These are phyloP conservation scores for Fregata magnificens DNA, from an alignment of 2,113 vertebrate genomes.

Conservation along the genomic window DNA sequence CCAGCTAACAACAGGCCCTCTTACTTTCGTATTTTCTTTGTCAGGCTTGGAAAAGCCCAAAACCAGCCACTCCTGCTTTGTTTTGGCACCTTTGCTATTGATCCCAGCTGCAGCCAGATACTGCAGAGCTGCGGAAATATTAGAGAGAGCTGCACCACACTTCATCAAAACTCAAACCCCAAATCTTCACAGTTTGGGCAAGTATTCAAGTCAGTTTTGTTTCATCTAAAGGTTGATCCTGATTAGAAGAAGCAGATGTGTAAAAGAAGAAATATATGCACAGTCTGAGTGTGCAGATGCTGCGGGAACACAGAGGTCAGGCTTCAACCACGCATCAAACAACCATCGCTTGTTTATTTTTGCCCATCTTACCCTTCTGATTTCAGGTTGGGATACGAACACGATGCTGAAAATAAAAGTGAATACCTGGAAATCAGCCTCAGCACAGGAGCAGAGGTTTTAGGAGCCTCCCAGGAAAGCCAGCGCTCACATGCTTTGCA, in stretches of 20 bases:
- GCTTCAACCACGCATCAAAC: background rate
- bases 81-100: slow-evolving; percentile 33
- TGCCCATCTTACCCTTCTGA: background rate
- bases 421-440: background rate
- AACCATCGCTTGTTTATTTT: background rate
- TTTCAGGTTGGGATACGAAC: background rate
- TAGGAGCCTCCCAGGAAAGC: background rate
- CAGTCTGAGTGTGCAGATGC: background rate
- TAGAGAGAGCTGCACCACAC: background rate
- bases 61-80: slow-evolving; percentile 21
- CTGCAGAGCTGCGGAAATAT: background rate
- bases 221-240: background rate
- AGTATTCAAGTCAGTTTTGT: background rate
- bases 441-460: background rate
- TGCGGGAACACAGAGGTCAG: background rate
- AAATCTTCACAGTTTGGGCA: background rate
- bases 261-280: background rate
- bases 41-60: slow-evolving; percentile 9
- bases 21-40: slow-evolving; percentile 9
- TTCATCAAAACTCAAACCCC: background rate
- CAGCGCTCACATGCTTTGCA: background rate
- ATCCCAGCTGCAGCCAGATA: slow-evolving; percentile 22
- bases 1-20: background rate
- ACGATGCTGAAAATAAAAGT: background rate
- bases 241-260: background rate